Evolutionary conservation across 2,797 vertebrate species (phyloP), one percentile per base, ranked within the genome.

Genomic region (Enteromius afrohamiltoni): DNA sequence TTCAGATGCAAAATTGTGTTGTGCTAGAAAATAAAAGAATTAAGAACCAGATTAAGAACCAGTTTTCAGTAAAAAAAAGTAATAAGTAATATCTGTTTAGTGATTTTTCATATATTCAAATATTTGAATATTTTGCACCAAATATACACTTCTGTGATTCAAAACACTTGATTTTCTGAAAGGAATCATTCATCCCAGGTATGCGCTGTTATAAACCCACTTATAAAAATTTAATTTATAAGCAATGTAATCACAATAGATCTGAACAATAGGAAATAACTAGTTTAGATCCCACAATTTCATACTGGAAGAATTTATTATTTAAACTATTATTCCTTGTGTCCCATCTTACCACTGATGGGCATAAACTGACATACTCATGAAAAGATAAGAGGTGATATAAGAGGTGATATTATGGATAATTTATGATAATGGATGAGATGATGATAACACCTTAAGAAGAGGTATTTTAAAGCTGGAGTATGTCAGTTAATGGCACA

Each of bases 291-390:
- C 23, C 0, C 19, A 49, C 10, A 31, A 34, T n/a, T 6, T 49
- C 7, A 78, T 21, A 21, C 4, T 23, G 26, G 3, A 79, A 26
- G 19, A 79, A 8, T 26, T 40, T 1, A 53, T 51, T 0, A 79
- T 67, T 79, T 79, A 3, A 29, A 17, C 16, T 19, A 8, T 80
- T 29, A 42, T 21, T 51, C 16, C 7, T n/a, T n/a, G n/a, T 62
- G 13, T 73, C 40, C n/a, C 40, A 47, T 34, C 45, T 47, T 26
- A 62, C 40, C 79, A 80, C 17, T 58, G 51, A 80, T 80, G 23
- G 19, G 67, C 34, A 40, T 58, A 45, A 71, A 13, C 40, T 31
- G 53, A 34, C 68, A 81, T 7, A 42, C 21, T 47, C 55, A 78
- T 47, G 40, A 81, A 31, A n/a, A 4, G 7, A 40, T 47, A 34